A percentile compares a stretch with the other conserved stretches of the same genome.
Conservation (phyloP, 1,140 invertebrate species). For the Heliconius eleuchia region DNA sequence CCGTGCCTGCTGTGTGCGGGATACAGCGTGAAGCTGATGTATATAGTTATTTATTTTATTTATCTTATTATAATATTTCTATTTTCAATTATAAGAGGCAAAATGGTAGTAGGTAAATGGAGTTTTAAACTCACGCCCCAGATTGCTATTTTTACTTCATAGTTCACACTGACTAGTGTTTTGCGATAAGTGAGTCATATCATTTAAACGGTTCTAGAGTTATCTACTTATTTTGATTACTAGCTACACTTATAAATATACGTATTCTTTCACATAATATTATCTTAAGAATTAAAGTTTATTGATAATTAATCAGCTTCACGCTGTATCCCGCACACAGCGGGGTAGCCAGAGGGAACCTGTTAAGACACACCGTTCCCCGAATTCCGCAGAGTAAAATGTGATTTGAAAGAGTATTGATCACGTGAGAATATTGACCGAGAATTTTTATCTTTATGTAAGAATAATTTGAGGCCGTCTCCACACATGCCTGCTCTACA, state of each 20-base stretch:
- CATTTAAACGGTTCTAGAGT: constrained; percentile 16
- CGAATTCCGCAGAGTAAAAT: no score
- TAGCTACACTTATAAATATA: neutral
- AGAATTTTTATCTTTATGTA: neutral
- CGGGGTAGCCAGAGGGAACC: no score
- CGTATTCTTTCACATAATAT: neutral
- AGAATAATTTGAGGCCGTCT: neutral
- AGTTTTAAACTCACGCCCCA: constrained; percentile 36
- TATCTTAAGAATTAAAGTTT: neutral
- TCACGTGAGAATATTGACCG: no score
- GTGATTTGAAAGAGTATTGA: neutral
- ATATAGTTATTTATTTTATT: no score
- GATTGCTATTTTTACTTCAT: constrained; percentile 43
- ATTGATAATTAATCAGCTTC: no score
- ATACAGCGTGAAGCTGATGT: no score
- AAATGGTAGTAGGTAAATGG: constrained; percentile 21
- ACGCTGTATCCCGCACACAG: no score
- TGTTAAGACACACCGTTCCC: no score
- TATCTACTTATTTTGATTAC: neutral
- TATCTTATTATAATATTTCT: neutral
- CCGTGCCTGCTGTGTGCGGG: no score
- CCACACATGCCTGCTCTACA: no score
- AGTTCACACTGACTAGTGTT: constrained; percentile 23
- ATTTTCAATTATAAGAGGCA: neutral
- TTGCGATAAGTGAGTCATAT: constrained; percentile 27